Base-by-base conservation (phyloP, 2,113 vertebrate genomes). In the Atlantisia rogersi region DNA sequence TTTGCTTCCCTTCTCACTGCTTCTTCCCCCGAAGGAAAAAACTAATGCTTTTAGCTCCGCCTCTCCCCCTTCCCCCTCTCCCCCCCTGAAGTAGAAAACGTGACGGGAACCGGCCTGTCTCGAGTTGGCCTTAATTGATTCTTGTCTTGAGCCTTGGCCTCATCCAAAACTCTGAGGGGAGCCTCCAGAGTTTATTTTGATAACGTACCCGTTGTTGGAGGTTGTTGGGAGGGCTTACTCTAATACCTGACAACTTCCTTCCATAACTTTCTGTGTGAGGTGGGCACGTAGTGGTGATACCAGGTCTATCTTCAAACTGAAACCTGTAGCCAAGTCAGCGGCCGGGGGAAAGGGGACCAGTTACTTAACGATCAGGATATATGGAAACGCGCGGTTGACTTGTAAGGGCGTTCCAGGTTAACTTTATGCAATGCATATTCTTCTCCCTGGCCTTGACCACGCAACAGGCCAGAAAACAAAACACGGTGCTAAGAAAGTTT, bases 291-390 rank as follows among this genome's bases (percentile, higher is more conserved):
- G 31, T 13, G 26, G 13, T 3, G 1, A 3, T 70, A 18, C 10
- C 8, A 28, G 18, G 63, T 12, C 24, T 69, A 3, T 40, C 3
- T 60, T 80, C 25, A 20, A 63, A 39, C 28, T 5, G 5, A 24
- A 70, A 25, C 0, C 0, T 44, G 4, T 18, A 16, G 37, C 5
- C 5, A 67, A 71, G 35, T 18, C 0, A 0, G 15, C 58, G 20
- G 8, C 62, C 62, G 7, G 5, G 25, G 50, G 6, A 52, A n/a
- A n/a, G 1, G 3, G 4, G 24, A 24, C 68, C 31, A 11, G 12
- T 28, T 26, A 8, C 9, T 5, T 69, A 46, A 21, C 13, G 11
- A 10, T 65, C 6, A 37, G 7, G 21, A 3, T 35, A 6, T n/a
- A 16, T 1, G 14, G n/a, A 58, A 87, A n/a, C 2, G 3, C 2